Evolutionary conservation across 1,140 invertebrate species (phyloP).

Genomic region (Zaprionus davidi): DNA sequence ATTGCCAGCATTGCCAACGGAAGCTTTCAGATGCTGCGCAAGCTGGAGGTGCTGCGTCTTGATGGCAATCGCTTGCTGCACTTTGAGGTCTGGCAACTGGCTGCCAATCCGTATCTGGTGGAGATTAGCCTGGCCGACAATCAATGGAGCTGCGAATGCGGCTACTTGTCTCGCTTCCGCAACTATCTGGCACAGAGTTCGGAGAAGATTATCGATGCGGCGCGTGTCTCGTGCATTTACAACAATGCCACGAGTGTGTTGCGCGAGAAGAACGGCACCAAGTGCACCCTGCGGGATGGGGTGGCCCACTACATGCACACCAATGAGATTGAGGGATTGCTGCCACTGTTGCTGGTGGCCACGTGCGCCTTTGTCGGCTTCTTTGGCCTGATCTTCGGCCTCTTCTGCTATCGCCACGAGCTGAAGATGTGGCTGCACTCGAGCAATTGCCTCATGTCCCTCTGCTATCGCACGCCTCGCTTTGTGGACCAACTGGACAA

Average conservation of each 20-base stretch:
- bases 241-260: conserved; percentile 88
- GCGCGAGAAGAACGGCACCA: conserved; percentile 88
- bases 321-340: conserved; percentile 91
- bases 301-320: conserved; percentile 89
- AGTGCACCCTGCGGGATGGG: conserved; percentile 88
- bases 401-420: conserved; percentile 92
- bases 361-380: conserved; percentile 90
- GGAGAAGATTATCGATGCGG: conserved; percentile 90
- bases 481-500: conserved; percentile 90
- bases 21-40: conserved; percentile 92
- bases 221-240: conserved; percentile 88
- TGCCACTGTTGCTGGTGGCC: conserved; percentile 90
- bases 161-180: conserved; percentile 90
- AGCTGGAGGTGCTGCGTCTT: conserved; percentile 92
- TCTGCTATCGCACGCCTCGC: conserved; percentile 92
- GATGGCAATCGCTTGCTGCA: conserved; percentile 93
- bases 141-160: conserved; percentile 95
- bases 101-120: conserved; percentile 90
- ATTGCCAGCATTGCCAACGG: conserved; percentile 93
- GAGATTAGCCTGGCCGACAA: conserved; percentile 93
- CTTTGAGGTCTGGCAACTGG: conserved; percentile 91
- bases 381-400: conserved; percentile 89
- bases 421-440: conserved; percentile 94
- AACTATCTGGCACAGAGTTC: conserved; percentile 90
- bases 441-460: conserved; percentile 89